Evolutionary conservation across 2,888 invertebrate species (phyloP).

Genomic region (Exephanes ischioxanthus): DNA sequence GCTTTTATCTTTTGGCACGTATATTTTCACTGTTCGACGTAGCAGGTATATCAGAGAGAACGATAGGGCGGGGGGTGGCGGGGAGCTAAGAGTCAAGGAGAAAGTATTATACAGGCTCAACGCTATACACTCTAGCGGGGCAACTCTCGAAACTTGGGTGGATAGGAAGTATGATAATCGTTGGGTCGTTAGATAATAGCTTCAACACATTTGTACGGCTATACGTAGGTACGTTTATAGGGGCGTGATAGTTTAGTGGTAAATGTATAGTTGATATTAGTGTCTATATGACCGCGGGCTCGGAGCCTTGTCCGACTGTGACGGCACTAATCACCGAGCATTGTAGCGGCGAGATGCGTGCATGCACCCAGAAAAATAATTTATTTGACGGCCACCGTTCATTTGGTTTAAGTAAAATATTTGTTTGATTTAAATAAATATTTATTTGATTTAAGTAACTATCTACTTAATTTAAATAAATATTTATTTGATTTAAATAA

Average conservation of each 20-base stretch:
- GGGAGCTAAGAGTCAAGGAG: slow-evolving; percentile 43
- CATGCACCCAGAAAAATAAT: too few relatives aligned
- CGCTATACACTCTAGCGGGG: background rate
- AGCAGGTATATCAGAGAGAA: slow-evolving; percentile 37
- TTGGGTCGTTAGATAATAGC: background rate
- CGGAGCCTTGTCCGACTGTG: too few relatives aligned
- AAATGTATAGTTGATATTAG: background rate
- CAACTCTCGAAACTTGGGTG: slow-evolving; percentile 37
- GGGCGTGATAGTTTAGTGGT: background rate
- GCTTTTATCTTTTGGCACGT: slow-evolving; percentile 67
- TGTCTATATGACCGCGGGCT: too few relatives aligned
- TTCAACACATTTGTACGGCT: background rate
- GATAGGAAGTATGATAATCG: slow-evolving; percentile 23
- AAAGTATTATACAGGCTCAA: slow-evolving; percentile 42
- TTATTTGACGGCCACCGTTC: too few relatives aligned
- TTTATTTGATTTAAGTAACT: too few relatives aligned
- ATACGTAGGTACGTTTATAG: background rate
- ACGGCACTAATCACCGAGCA: too few relatives aligned
- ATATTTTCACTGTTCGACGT: slow-evolving; percentile 65
- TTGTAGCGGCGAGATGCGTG: too few relatives aligned
- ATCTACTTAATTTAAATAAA: too few relatives aligned
- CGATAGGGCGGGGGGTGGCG: slow-evolving; percentile 15
- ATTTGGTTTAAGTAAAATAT: too few relatives aligned
- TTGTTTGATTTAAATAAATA: too few relatives aligned
- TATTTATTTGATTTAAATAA: too few relatives aligned